Evolutionary conservation across 2,888 invertebrate genomes (phyloP).

Genomic region (Lithophane leautieri): DNA sequence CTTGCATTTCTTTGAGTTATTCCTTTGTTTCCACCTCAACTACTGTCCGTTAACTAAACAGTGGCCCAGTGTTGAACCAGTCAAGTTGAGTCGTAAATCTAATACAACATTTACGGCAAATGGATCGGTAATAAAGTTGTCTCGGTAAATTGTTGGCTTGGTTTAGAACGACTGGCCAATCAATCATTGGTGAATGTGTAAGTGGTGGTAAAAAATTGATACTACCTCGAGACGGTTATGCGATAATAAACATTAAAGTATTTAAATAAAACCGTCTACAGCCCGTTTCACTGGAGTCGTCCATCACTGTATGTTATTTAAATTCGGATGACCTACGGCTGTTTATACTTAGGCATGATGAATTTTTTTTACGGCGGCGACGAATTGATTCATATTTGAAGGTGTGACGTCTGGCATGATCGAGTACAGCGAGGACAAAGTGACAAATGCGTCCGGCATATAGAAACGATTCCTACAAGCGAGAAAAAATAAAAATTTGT

Average conservation of each 20-base stretch:
- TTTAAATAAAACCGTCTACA: constrained; percentile 54
- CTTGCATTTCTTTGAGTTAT: constrained; percentile 32
- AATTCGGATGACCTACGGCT: constrained; percentile 47
- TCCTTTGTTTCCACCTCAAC: constrained; percentile 29
- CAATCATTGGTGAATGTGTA: constrained; percentile 70
- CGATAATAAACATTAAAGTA: constrained; percentile 46
- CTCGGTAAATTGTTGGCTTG: constrained; percentile 69
- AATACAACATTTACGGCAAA: constrained; percentile 75
- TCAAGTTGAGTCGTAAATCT: constrained; percentile 73
- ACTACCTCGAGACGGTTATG: constrained; percentile 48
- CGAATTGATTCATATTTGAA: constrained; percentile 37
- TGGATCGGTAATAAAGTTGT: constrained; percentile 78
- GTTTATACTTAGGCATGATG: constrained; percentile 25
- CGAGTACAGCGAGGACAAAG: constrained; percentile 16
- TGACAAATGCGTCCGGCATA: constrained; percentile 31
- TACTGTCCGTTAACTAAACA: constrained; percentile 46
- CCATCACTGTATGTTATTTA: constrained; percentile 45
- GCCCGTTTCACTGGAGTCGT: constrained; percentile 19
- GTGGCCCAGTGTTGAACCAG: constrained; percentile 29
- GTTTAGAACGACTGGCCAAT: constrained; percentile 69
- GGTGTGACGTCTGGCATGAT: constrained; percentile 31
- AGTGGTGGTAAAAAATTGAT: constrained; percentile 60
- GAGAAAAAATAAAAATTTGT: not conserved
- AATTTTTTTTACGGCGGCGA: constrained; percentile 19
- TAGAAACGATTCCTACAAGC: not conserved